Evolutionary conservation across 2,113 vertebrate species (phyloP), one percentile per base, ranked within the genome.

Genomic region (Meriones unguiculatus): DNA sequence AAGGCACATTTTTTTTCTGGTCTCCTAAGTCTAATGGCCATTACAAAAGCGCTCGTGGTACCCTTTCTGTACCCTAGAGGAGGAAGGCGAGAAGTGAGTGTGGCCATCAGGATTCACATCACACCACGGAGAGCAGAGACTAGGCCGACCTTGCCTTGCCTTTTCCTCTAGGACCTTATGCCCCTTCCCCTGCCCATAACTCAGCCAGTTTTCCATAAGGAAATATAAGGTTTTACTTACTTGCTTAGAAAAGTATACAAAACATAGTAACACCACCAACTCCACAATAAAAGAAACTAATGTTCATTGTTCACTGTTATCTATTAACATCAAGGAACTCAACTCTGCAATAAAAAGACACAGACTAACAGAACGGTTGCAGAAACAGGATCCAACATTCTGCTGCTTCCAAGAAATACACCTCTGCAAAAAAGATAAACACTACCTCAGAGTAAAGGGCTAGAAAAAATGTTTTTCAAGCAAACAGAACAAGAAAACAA

Each of bases 11-110:
- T 57, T 86, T 65, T 69, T 72, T 38, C 78, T 87, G 35, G 69
- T 78, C 87, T 78, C 70, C 70, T 24, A 57, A 85, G 30, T 80
- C 25, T 75, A 91, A 93, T 62, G 14, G 80, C 73, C 91, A 91
- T 46, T 84, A 18, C 41, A 32, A 93, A 89, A 75, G 52, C 78
- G 30, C 20, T 94, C 35, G 69, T 72, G 14, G 0, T 86, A 35
- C 84, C 38, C 25, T 8, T 86, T 91, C 87, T 65, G 62, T 9
- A 70, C 82, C 69, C 59, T 35, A 30, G 41, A 28, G 80, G 18
- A 86, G 24, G 50, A 96, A 89, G 38, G 30, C 69, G 50, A 91
- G 64, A 84, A 13, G 4, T 72, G 57, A 85, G 20, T 17, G 7
- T 38, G 12, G 30, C 25, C 64, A 46, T 75, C 35, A 70, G 54